Conservation (phyloP, 2,797 vertebrate species). For the Trachops cirrhosus region DNA sequence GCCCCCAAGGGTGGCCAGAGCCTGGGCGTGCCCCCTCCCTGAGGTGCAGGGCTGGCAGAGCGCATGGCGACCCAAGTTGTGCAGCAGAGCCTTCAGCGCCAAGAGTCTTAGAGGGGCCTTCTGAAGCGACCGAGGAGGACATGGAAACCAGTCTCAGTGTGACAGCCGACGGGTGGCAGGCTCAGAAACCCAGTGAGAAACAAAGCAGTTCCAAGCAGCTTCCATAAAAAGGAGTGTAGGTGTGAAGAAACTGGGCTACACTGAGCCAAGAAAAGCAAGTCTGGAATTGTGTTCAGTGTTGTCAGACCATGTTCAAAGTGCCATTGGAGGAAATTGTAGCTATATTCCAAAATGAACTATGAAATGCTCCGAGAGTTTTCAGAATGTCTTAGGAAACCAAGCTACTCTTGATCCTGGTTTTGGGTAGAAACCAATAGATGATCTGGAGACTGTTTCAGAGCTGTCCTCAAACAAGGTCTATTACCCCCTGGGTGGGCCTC, state of each 20-base stretch:
- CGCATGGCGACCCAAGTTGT: neutral
- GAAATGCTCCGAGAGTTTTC: constrained; percentile 8
- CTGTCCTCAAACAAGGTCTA: neutral
- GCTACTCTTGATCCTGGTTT: neutral
- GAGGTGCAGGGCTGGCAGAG: neutral
- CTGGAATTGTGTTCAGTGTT: neutral
- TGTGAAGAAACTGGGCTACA: neutral
- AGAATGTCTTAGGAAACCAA: constrained; percentile 22
- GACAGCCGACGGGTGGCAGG: neutral
- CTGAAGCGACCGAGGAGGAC: neutral
- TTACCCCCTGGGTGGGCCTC: neutral
- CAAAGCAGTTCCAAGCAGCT: neutral
- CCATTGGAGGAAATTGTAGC: neutral
- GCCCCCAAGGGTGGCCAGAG: neutral
- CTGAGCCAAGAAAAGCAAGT: neutral
- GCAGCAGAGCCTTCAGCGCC: neutral
- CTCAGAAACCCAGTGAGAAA: neutral
- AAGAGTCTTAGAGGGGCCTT: neutral
- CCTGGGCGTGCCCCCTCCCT: neutral
- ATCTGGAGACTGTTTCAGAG: neutral
- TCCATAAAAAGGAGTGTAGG: neutral
- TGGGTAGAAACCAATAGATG: neutral
- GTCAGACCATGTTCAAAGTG: constrained; percentile 3
- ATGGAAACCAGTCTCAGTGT: neutral
- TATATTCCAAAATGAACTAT: neutral